phyloP scores from a whole-genome alignment of 2,797 vertebrate genomes.

The Xerus rutilus region DNA sequence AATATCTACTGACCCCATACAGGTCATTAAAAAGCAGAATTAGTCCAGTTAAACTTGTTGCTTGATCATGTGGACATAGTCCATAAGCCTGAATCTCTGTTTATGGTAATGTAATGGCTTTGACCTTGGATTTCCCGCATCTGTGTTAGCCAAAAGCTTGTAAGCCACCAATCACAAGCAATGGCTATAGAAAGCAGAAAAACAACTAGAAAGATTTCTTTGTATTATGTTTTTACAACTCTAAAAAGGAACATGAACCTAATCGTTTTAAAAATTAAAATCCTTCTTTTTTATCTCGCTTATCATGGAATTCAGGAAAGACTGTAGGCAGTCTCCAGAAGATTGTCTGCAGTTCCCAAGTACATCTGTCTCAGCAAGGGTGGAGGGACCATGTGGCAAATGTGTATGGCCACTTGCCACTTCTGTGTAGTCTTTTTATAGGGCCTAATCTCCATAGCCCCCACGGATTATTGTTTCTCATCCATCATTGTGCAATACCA shows the following conservation, averaged over 20 bases:
- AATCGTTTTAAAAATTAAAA: conserved; percentile 71
- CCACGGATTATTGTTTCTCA: conserved; percentile 30
- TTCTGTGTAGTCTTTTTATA: conserved; percentile 50
- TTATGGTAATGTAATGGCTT: conserved; percentile 58
- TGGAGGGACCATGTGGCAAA: background rate
- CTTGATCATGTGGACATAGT: conserved; percentile 36
- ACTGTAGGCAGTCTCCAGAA: conserved; percentile 54
- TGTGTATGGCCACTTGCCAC: background rate
- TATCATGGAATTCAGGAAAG: conserved; percentile 56
- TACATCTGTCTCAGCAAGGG: conserved; percentile 24
- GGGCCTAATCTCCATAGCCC: conserved; percentile 19
- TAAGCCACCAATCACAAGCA: conserved; percentile 29
- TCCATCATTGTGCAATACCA: conserved; percentile 22
- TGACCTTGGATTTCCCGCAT: conserved; percentile 69
- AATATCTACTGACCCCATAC: background rate
- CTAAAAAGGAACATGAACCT: conserved; percentile 71
- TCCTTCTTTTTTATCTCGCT: conserved; percentile 54
- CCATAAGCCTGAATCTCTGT: conserved; percentile 34
- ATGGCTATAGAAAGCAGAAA: conserved; percentile 40
- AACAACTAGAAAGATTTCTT: conserved; percentile 54
- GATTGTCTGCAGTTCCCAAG: conserved; percentile 47
- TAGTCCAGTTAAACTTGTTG: conserved; percentile 35
- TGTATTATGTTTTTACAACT: conserved; percentile 55
- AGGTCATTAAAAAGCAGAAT: conserved; percentile 40
- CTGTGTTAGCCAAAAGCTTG: conserved; percentile 19